Evolutionary conservation across 1,140 invertebrate species (phyloP).

Genomic region (Monomorium pharaonis): DNA sequence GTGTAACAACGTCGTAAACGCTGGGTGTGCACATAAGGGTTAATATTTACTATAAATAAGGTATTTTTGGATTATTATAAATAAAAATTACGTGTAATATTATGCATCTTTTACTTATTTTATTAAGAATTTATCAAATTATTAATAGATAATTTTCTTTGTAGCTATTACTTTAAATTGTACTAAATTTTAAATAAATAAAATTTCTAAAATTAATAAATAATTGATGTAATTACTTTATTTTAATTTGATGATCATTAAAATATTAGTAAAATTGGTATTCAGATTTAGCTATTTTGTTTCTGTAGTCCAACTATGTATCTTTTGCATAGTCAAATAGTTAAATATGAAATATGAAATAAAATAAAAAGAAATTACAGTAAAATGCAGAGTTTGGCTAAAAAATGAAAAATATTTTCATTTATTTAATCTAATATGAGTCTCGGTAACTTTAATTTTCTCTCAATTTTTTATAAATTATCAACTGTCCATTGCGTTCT

Average conservation of each 20-base stretch:
- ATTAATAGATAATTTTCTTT: too few relatives aligned
- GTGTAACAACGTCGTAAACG: too few relatives aligned
- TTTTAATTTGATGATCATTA: neutral
- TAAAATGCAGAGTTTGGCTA: neutral
- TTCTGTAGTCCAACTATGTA: neutral
- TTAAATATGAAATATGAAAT: neutral
- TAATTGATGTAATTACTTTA: neutral
- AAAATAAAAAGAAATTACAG: neutral
- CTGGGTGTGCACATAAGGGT: too few relatives aligned
- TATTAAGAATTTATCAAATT: too few relatives aligned
- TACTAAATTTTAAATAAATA: too few relatives aligned
- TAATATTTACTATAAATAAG: too few relatives aligned
- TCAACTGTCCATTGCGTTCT: conserved; percentile 79
- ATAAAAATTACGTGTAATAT: too few relatives aligned
- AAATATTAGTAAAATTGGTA: neutral
- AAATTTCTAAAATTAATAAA: neutral
- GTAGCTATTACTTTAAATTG: too few relatives aligned
- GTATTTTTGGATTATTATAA: too few relatives aligned
- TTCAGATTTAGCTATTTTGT: neutral
- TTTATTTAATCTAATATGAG: conserved; percentile 46
- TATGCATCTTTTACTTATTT: too few relatives aligned
- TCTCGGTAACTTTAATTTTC: conserved; percentile 75
- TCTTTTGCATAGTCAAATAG: neutral
- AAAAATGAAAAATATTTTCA: neutral
- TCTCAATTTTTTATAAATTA: conserved; percentile 15